Conservation (phyloP, 2,888 invertebrate species). For the Pinctada fucata region DNA sequence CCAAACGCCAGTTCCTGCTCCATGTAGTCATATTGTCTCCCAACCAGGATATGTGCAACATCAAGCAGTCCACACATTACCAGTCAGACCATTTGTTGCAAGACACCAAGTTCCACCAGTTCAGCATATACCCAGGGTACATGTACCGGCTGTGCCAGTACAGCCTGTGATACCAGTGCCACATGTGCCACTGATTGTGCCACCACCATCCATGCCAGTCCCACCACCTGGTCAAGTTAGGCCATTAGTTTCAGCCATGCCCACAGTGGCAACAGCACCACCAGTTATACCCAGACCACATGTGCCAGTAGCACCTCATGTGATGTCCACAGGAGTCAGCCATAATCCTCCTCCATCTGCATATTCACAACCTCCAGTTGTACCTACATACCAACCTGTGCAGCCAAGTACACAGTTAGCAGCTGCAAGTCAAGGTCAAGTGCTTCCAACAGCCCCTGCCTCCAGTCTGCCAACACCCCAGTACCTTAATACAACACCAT, state of each 20-base stretch:
- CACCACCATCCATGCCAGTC: background rate
- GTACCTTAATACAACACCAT: too few species aligned
- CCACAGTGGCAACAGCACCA: background rate
- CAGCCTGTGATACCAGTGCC: background rate
- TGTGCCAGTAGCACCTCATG: background rate
- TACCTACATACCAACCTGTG: background rate
- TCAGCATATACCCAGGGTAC: too few species aligned
- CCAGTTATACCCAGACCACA: background rate
- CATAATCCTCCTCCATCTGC: background rate
- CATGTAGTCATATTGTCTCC: too few species aligned
- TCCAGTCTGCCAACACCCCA: too few species aligned
- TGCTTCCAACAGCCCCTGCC: too few species aligned
- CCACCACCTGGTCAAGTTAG: background rate
- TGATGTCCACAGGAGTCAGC: background rate
- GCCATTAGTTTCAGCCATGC: background rate
- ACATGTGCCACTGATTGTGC: background rate
- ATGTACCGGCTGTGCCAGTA: background rate
- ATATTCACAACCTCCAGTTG: background rate
- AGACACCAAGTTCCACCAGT: too few species aligned
- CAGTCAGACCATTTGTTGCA: too few species aligned
- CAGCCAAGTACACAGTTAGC: too few species aligned
- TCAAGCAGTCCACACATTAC: too few species aligned
- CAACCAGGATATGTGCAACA: too few species aligned
- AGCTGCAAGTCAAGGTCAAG: too few species aligned
- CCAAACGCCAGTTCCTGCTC: too few species aligned